These are phyloP conservation scores for Eudasyphora cyanicolor DNA, from an alignment of 2,888 invertebrate genomes.

Conservation along the genomic window DNA sequence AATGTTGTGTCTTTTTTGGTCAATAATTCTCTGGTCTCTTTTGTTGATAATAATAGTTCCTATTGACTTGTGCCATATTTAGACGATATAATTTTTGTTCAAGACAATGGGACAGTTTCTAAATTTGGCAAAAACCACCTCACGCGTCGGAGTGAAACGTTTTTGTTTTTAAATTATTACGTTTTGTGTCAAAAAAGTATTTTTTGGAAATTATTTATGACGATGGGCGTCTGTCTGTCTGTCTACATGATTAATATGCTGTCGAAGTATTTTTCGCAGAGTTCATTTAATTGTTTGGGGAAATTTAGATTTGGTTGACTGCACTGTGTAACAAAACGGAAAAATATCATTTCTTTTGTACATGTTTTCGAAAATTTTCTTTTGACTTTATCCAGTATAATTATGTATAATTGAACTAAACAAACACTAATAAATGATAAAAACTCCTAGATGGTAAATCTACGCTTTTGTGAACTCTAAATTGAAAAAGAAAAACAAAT, in stretches of 20 bases:
- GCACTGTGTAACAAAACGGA: neutral
- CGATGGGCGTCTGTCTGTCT: too few relatives aligned
- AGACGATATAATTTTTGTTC: neutral
- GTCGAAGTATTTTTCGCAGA: constrained; percentile 12
- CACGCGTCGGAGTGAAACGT: neutral
- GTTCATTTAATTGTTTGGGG: too few relatives aligned
- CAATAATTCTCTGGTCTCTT: neutral
- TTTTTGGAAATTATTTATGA: constrained; percentile 29
- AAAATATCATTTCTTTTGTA: too few relatives aligned
- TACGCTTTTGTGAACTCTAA: too few relatives aligned
- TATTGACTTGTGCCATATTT: neutral
- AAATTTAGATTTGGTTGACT: constrained; percentile 24
- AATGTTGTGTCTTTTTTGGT: neutral
- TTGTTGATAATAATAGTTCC: neutral
- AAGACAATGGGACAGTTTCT: constrained; percentile 18
- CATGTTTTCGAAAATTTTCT: too few relatives aligned
- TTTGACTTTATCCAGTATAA: too few relatives aligned
- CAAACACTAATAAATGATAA: too few relatives aligned
- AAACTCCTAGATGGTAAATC: too few relatives aligned
- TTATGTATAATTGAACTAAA: too few relatives aligned
- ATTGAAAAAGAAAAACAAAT: too few relatives aligned
- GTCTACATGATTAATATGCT: constrained; percentile 43
- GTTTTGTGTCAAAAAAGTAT: neutral
- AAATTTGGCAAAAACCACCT: constrained; percentile 10
- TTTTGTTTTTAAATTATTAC: too few relatives aligned